phyloP scores from a whole-genome alignment of 2,888 invertebrate genomes.

The Dione vanillae region DNA sequence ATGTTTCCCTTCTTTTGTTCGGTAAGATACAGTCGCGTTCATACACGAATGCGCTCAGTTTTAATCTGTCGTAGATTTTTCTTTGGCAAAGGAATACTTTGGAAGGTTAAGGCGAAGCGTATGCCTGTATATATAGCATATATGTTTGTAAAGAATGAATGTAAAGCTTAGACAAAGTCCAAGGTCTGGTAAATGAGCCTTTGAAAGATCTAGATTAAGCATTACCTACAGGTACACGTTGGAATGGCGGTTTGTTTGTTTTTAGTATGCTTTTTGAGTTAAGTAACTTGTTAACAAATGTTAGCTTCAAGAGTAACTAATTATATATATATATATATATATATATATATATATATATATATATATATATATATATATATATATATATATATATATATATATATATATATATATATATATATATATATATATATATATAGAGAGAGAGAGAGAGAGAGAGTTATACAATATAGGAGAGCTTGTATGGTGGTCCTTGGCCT shows the following conservation, averaged over 20 bases:
- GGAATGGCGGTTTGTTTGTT: conserved; percentile 1
- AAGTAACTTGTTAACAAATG: neutral
- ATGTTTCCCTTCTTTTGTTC: conserved; percentile 77
- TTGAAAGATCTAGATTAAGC: conserved; percentile 6
- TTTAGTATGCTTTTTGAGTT: neutral
- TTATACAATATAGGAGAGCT: too few relatives aligned
- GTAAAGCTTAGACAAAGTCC: conserved; percentile 11
- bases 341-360: too few relatives aligned
- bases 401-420: too few relatives aligned
- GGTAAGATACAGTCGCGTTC: conserved; percentile 76
- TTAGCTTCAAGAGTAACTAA: neutral
- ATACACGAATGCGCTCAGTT: conserved; percentile 78
- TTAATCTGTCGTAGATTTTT: conserved; percentile 74
- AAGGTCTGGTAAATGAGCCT: conserved; percentile 12
- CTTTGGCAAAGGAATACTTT: conserved; percentile 67
- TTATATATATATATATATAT: too few relatives aligned
- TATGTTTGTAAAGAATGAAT: neutral
- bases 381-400: too few relatives aligned
- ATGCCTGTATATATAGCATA: neutral
- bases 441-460: too few relatives aligned
- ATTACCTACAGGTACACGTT: neutral
- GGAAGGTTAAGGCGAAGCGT: conserved; percentile 52
- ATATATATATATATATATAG: too few relatives aligned
- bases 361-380: too few relatives aligned
- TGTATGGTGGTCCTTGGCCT: too few relatives aligned